Evolutionary conservation across 1,140 invertebrate species (phyloP), one percentile per base, ranked within the genome.

Genomic region (Metaphire vulgaris): DNA sequence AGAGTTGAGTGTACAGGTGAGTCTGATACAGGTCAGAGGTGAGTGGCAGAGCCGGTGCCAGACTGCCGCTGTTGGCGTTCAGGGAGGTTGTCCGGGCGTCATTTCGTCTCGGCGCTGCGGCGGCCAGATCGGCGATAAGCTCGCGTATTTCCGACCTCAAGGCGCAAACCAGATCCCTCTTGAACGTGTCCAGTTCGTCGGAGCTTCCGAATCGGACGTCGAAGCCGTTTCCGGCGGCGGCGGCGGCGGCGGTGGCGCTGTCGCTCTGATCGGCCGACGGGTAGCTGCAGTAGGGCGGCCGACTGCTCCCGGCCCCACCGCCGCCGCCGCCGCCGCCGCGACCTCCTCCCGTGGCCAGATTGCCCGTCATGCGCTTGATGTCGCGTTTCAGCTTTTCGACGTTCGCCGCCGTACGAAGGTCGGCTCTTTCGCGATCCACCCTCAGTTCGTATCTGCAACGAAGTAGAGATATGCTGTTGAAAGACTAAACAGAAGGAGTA

Each of bases 1-100:
- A 73, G 34, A 87, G 79, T 72, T 86, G 85, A 1, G 86, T 87
- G 74, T 84, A 86, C 21, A 87, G 79, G 79, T 86, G 86, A n/a
- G 86, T 87, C 41, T 86, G 85, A 78, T 87, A 87, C 28, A 87
- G 80, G 28, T 87, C 85, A 1, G 83, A 81, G 28, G 75, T 76
- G 26, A 81, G 65, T 12, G 80, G 34, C n/a, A n/a, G n/a, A n/a
- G n/a, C n/a, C 56, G 82, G 82, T 2, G 77, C 34, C 16, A 77
- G 34, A 76, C 80, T 21, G 67, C 80, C 65, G 74, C 69, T 65
- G 75, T 72, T 29, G 72, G 69, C 33, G 33, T 66, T 32, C n/a
- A 64, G 69, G 30, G 67, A 67, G 29, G 30, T 72, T 29, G 56
- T 65, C 15, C 70, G 16, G 32, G 72, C 77, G n/a, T n/a, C n/a